Evolutionary conservation across 2,113 vertebrate species (phyloP), one percentile per base, ranked within the genome.

Genomic region (Tragelaphus buxtoni): DNA sequence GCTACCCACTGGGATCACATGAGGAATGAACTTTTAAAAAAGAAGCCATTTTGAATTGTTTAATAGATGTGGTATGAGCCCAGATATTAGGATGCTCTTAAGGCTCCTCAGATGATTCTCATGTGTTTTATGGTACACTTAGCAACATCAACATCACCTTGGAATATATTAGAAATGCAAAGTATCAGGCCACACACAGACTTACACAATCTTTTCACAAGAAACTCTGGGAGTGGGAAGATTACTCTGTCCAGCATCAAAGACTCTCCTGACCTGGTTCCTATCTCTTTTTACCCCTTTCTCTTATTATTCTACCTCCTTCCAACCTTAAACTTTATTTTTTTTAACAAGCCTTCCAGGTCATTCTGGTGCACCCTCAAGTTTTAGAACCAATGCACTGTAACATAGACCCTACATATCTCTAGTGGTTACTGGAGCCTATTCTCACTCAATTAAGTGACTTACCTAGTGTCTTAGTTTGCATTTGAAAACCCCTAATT

Each of bases 371-470:
- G 53, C 20, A 47, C 30, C 55, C 18, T 94, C 20, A 39, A 17
- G 13, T 65, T 47, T 91, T 53, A 90, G 39, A 74, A 65, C 2
- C 6, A 35, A 13, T n/a, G 35, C 7, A 65, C 17, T 17, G 12
- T 4, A 61, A 32, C 20, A 63, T 0, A 94, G 53, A 85, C 1
- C 0, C 45, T 22, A 10, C 1, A 1, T 1, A 6, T 10, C 56
- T 82, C 61, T 63, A 35, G 9, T 83, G 26, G 30, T 76, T 87
- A 61, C 5, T 49, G 5, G 13, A 65, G 18, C 5, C 39, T 91
- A 8, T 42, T 88, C 80, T 56, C 53, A 65, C 26, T 63, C n/a
- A 92, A 13, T n/a, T 53, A 53, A 86, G 32, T 81, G 28, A 60
- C 26, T 24, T 55, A 80, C 9, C 26, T 45, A 42, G 24, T 47